These are phyloP conservation scores for Drosophila suboccidentalis DNA, from an alignment of 2,888 invertebrate species.

Conservation along the genomic window DNA sequence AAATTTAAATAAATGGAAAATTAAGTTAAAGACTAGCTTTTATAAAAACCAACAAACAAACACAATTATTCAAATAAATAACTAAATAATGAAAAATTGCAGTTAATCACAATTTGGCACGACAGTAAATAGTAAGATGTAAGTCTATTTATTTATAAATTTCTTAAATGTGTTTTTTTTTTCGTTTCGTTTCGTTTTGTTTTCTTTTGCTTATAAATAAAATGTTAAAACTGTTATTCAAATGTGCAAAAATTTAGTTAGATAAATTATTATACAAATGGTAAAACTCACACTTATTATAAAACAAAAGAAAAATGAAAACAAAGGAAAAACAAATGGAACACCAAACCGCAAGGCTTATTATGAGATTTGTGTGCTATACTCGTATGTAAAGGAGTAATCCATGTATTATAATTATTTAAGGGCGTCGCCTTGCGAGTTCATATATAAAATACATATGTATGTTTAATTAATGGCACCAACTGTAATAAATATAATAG, in stretches of 20 bases:
- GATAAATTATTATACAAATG: slow-evolving; percentile 30
- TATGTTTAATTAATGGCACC: slow-evolving; percentile 22
- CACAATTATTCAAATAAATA: slow-evolving; percentile 32
- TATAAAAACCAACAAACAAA: slow-evolving; percentile 28
- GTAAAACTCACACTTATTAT: slow-evolving; percentile 22
- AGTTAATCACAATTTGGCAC: slow-evolving; percentile 37
- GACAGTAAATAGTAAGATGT: slow-evolving; percentile 24
- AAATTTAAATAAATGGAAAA: slow-evolving; percentile 11
- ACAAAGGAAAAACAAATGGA: slow-evolving; percentile 5
- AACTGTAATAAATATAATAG: slow-evolving; percentile 34
- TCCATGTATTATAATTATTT: slow-evolving; percentile 26
- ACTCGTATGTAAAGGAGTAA: slow-evolving; percentile 4
- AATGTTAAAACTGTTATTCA: slow-evolving; percentile 29
- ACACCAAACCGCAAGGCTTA: slow-evolving; percentile 41
- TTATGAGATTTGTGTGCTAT: slow-evolving; percentile 27
- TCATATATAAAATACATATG: slow-evolving; percentile 10
- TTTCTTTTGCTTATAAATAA: slow-evolving; percentile 21
- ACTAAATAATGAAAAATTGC: slow-evolving; percentile 9
- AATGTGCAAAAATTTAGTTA: slow-evolving; percentile 47
- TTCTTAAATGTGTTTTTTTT: slow-evolving; percentile 1
- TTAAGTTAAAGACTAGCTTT: slow-evolving; percentile 43
- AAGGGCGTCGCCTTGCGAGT: slow-evolving; percentile 22
- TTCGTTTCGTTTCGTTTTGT: slow-evolving; percentile 16
- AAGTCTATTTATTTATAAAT: slow-evolving; percentile 6
- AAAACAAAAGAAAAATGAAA: not conserved